Percentiles rank a stretch among this genome's conserved stretches.
phyloP scores from a whole-genome alignment of 2,113 vertebrate species.

The Peromyscus polionotus region DNA sequence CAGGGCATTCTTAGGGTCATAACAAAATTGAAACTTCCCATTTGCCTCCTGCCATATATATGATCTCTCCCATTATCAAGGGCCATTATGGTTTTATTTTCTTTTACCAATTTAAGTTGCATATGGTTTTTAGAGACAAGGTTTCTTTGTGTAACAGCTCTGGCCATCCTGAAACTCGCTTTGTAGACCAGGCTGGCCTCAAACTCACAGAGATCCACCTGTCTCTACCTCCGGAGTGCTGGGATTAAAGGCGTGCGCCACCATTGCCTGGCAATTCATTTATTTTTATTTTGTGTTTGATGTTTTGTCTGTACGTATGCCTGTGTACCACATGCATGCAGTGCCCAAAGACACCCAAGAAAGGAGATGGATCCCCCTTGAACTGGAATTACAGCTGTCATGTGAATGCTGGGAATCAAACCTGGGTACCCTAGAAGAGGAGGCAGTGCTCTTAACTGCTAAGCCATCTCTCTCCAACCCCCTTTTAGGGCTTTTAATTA shows the following conservation, averaged over 20 bases:
- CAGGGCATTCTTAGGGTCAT: not conserved
- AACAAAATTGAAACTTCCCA: not conserved
- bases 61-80: not conserved
- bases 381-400: not conserved
- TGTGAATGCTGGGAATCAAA: not conserved
- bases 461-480: not conserved
- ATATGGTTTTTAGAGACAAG: not conserved
- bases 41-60: not conserved
- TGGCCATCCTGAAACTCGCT: not conserved
- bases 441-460: not conserved
- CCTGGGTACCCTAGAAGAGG: not conserved
- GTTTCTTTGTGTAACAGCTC: not conserved
- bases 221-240: not conserved
- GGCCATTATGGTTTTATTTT: not conserved
- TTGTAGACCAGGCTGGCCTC: not conserved
- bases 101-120: not conserved
- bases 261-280: not conserved
- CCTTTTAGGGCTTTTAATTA: constrained; percentile 5
- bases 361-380: not conserved
- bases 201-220: not conserved
- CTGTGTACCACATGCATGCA: not conserved
- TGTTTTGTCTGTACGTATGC: not conserved
- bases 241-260: not conserved
- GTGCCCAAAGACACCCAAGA: not conserved
- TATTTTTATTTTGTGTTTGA: not conserved